Percentiles rank a stretch among this genome's conserved stretches.
Evolutionary conservation across 2,797 vertebrate species (phyloP).

Genomic region (Semotilus atromaculatus): DNA sequence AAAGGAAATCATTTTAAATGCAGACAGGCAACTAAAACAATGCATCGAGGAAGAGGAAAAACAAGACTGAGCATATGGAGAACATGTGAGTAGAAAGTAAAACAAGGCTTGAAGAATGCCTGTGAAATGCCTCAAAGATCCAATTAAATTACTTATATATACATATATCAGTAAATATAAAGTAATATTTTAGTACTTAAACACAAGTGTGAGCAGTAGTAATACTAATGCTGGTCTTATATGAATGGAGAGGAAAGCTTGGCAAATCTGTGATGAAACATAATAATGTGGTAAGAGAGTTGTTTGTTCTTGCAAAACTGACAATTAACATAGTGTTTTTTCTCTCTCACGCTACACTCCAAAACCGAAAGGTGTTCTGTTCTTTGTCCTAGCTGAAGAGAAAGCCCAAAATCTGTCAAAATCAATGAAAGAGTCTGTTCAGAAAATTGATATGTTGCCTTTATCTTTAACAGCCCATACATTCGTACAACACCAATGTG

Average conservation of each 20-base stretch:
- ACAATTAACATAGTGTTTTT: conserved; percentile 6
- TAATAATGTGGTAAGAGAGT: conserved; percentile 8
- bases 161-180: neutral
- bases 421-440: conserved; percentile 44
- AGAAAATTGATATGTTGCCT: conserved; percentile 31
- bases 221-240: neutral
- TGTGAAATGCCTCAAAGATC: conserved; percentile 2
- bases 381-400: conserved; percentile 44
- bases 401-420: conserved; percentile 55
- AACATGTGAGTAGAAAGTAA: conserved; percentile 43
- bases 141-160: neutral
- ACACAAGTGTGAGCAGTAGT: neutral
- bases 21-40: conserved; percentile 49
- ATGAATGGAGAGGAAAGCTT: neutral
- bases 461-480: conserved; percentile 40
- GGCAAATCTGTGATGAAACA: conserved; percentile 9
- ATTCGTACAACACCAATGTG: conserved; percentile 34
- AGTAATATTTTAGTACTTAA: neutral
- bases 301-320: conserved; percentile 32
- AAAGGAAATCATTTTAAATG: conserved; percentile 58
- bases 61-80: conserved; percentile 35
- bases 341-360: conserved; percentile 24
- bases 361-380: conserved; percentile 25
- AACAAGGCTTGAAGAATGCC: conserved; percentile 48
- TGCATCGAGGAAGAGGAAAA: conserved; percentile 38